These are phyloP conservation scores for Meloidogyne floridensis DNA, from an alignment of 1,140 invertebrate genomes.

Conservation along the genomic window DNA sequence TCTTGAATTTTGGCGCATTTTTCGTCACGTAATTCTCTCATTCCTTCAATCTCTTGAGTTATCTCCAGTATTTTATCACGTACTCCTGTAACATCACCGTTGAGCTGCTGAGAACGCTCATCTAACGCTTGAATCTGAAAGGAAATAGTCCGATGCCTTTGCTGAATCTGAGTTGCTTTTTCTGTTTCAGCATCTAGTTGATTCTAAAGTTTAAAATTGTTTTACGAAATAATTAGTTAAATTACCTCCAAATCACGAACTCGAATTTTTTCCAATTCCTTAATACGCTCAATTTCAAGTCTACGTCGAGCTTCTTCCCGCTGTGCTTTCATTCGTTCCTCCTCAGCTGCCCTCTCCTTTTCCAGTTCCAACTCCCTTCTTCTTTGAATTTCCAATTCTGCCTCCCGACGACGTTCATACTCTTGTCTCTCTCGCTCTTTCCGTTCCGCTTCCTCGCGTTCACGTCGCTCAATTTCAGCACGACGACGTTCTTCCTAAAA, in stretches of 20 bases:
- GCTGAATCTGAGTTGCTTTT: constrained; percentile 83
- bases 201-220: constrained; percentile 67
- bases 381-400: constrained; percentile 76
- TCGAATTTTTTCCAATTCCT: constrained; percentile 82
- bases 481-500: constrained; percentile 67
- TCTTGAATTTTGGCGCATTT: constrained; percentile 85
- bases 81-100: constrained; percentile 83
- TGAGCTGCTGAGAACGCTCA: constrained; percentile 82
- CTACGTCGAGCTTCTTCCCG: constrained; percentile 76
- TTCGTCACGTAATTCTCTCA: constrained; percentile 81
- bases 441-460: constrained; percentile 83
- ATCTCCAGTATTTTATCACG: constrained; percentile 84
- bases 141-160: constrained; percentile 81
- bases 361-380: constrained; percentile 81
- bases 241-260: constrained; percentile 56
- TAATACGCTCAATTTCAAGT: constrained; percentile 87
- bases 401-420: constrained; percentile 73
- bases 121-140: constrained; percentile 80
- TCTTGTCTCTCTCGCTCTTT: constrained; percentile 86
- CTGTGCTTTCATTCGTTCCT: constrained; percentile 70
- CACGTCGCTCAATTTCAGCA: constrained; percentile 71
- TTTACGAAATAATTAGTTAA: neutral
- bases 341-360: constrained; percentile 68
- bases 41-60: constrained; percentile 91
- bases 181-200: constrained; percentile 85